Evolutionary conservation across 1,140 invertebrate species (phyloP), one percentile per base, ranked within the genome.

Genomic region (Coboldia fuscipes): DNA sequence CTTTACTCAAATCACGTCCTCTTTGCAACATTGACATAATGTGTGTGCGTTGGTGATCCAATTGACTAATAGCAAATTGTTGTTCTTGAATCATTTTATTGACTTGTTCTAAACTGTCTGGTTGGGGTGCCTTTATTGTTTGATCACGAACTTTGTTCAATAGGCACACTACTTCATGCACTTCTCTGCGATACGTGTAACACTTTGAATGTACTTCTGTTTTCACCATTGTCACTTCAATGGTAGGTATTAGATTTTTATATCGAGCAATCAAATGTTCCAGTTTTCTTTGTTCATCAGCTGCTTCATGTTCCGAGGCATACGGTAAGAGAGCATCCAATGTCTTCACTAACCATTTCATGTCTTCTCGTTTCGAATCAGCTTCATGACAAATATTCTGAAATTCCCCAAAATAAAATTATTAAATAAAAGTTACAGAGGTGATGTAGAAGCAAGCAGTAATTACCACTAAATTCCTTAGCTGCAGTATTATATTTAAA

Each of bases 331-430:
- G 62, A 39, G 73, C 75, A 43, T 94, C 85, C 22, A 94, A 54
- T 13, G 77, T 84, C 57, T 89, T 79, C 1, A 90, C 82, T 27
- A 96, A 59, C 83, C 85, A 90, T 47, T 90, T 90, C 73, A 92
- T 88, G 42, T 89, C 82, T 56, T 92, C 85, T 30, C 80, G 66
- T 51, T 83, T 82, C 29, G 66, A 69, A 48, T 90, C 83, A 37
- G 89, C 84, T 60, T 92, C 82, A 30, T 73, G 69, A 48, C 83
- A 89, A 40, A 90, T 78, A 51, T 70, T 73, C 82, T 88, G 49
- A 14, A 51, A 49, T 42, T 37, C 42, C 50, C 45, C n/a, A n/a
- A 39, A 29, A 33, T 38, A 30, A 30, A 41, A 35, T 20, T 35
- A 38, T 37, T 41, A 24, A 20, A 16, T 23, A 21, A 31, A 15